Conservation (phyloP, 1,140 invertebrate species). For the Zaprionus taronus region DNA sequence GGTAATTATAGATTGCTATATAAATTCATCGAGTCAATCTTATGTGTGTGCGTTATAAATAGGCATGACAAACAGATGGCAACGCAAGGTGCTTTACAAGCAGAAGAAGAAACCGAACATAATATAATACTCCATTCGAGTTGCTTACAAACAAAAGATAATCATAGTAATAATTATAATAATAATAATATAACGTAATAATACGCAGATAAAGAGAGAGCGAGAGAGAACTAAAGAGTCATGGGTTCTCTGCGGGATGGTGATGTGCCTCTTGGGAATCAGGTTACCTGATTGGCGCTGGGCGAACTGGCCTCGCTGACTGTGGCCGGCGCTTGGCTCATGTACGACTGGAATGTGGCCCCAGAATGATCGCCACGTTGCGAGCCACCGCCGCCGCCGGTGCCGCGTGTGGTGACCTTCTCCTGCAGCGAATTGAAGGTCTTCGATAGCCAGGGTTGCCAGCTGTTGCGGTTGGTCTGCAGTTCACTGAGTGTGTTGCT, state of each 20-base stretch:
- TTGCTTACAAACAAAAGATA: slow-evolving; percentile 36
- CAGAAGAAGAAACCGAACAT: slow-evolving; percentile 21
- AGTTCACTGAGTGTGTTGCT: slow-evolving; percentile 92
- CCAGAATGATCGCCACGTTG: slow-evolving; percentile 60
- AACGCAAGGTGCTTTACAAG: slow-evolving; percentile 24
- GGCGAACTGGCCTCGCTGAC: slow-evolving; percentile 80
- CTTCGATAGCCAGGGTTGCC: slow-evolving; percentile 95
- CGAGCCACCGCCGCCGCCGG: slow-evolving; percentile 25
- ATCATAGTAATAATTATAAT: slow-evolving; percentile 11
- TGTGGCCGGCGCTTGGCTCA: slow-evolving; percentile 62
- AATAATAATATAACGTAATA: slow-evolving; percentile 16
- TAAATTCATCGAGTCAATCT: slow-evolving; percentile 52
- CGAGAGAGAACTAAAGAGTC: slow-evolving; percentile 20
- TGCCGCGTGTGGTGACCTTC: slow-evolving; percentile 75
- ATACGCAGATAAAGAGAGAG: neutral
- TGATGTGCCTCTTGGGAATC: slow-evolving; percentile 12
- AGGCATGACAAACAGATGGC: slow-evolving; percentile 61
- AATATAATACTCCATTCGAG: slow-evolving; percentile 31
- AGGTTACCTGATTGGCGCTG: slow-evolving; percentile 82
- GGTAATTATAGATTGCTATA: slow-evolving; percentile 13
- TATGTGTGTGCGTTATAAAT: slow-evolving; percentile 57
- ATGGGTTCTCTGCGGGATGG: slow-evolving; percentile 14
- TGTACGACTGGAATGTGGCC: slow-evolving; percentile 83
- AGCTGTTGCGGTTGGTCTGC: slow-evolving; percentile 89
- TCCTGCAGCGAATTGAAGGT: slow-evolving; percentile 86